Base-by-base conservation (phyloP, 2,797 vertebrate genomes). In the Acipenser ruthenus region DNA sequence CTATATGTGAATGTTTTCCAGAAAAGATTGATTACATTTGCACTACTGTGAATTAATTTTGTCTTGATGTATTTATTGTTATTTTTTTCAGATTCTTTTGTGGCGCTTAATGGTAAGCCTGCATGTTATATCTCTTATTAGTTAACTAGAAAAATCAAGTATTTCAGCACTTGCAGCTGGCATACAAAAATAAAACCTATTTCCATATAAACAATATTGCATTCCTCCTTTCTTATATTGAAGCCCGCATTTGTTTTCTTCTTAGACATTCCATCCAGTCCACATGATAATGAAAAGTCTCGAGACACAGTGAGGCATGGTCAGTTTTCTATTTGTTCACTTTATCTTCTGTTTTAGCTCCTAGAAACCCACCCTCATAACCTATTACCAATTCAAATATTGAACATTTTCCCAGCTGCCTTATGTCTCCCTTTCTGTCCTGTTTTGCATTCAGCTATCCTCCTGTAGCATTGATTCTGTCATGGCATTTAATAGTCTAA, bases 61-160 rank as follows among this genome's bases (percentile, higher is more conserved):
- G 37, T 37, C 65, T 78, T 78, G 68, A 47, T 80, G 77, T 81
- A 79, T 79, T 23, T 68, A 65, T 66, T 63, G 56, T 77, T 77
- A 79, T 81, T 84, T 86, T 89, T 89, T 90, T 84, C 90, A 99
- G 96, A 99, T 90, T 93, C 96, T 79, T 98, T 99, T 78, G 95
- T 99, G 93, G 96, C 96, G 23, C 87, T 98, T 83, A 99, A 99
- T 83, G 96, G 96, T 99, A 93, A 96, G 96, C 91, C 74, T 73
- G 73, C 66, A 66, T 59, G 68, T 72, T 9, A 18, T 23, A 18
- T 37, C 37, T 37, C 37, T 37, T 37, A 37, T 37, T 37, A 37
- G 37, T 37, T 37, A 37, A 37, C 37, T 37, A 37, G 37, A 37
- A 37, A 37, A 37, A 37, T 37, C 4, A 37, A 37, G 4, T 37